Conservation (phyloP, 92 coral and sea anemone species). For the Actinostola sp. region DNA sequence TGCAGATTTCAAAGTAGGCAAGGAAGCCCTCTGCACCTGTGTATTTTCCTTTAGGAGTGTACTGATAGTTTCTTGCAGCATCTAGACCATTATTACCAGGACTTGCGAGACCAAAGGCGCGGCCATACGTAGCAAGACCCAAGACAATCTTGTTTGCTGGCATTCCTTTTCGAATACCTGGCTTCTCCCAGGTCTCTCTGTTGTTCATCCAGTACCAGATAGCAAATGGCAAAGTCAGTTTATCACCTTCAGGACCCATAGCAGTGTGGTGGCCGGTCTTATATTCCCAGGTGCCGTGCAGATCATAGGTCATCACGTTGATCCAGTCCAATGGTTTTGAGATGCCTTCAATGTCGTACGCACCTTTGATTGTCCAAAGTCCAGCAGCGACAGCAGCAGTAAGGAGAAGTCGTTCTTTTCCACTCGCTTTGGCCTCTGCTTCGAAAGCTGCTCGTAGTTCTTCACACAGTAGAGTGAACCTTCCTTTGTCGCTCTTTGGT, state of each 20-base stretch:
- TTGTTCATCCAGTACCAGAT: constrained; percentile 88
- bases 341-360: constrained; percentile 64
- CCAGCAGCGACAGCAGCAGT: constrained; percentile 95
- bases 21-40: constrained; percentile 60
- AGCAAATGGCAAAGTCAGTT: constrained; percentile 78
- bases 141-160: constrained; percentile 85
- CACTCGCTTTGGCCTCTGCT: constrained; percentile 67
- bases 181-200: constrained; percentile 73
- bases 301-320: constrained; percentile 85
- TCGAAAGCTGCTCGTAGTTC: constrained; percentile 81
- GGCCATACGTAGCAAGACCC: constrained; percentile 80
- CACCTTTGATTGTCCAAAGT: constrained; percentile 69
- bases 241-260: constrained; percentile 80
- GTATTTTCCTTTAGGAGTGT: constrained; percentile 41
- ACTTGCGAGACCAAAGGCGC: constrained; percentile 61
- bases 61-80: constrained; percentile 40
- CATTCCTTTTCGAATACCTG: constrained; percentile 72
- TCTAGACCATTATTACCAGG: constrained; percentile 42
- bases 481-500: constrained; percentile 71
- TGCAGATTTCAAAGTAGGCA: constrained; percentile 75
- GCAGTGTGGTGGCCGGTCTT: constrained; percentile 95
- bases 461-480: constrained; percentile 73
- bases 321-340: constrained; percentile 83
- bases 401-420: constrained; percentile 64
- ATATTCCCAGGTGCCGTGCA: constrained; percentile 86